Evolutionary conservation across 2,797 vertebrate genomes (phyloP).

Genomic region (Luscinia megarhynchos): DNA sequence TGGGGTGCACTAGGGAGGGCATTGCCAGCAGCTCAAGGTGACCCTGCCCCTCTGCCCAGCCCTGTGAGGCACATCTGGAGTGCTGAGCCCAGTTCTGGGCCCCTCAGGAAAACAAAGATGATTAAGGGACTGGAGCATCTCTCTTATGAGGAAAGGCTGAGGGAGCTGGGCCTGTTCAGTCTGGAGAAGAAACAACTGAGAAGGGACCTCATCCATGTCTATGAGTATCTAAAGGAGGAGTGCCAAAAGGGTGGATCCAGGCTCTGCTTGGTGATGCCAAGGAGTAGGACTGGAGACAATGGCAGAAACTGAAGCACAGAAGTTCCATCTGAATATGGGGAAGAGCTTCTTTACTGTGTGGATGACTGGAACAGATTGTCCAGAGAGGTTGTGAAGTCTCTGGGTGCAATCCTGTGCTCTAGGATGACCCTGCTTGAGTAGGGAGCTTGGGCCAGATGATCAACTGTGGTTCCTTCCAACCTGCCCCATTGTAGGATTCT

Average conservation of each 20-base stretch:
- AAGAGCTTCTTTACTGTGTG: not conserved
- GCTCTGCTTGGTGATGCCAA: accelerated
- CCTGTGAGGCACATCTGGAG: accelerated
- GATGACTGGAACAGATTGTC: not conserved
- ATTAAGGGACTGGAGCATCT: not conserved
- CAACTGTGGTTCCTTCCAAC: not conserved
- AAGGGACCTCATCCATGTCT: not conserved
- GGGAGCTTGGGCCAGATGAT: not conserved
- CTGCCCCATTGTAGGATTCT: not conserved
- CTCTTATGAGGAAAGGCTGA: not conserved
- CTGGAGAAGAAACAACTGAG: not conserved
- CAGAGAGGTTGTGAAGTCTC: not conserved
- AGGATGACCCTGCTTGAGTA: not conserved
- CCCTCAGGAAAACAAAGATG: not conserved
- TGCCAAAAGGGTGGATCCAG: not conserved
- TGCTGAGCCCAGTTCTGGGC: not conserved
- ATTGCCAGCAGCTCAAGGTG: not conserved
- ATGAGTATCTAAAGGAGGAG: not conserved
- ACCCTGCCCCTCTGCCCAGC: not conserved
- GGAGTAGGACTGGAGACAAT: not conserved
- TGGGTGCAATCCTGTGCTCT: not conserved
- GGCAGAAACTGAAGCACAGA: not conserved
- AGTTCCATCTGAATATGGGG: not conserved
- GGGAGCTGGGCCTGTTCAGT: not conserved
- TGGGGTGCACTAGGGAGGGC: accelerated